Conservation (phyloP, 1,140 invertebrate genomes). For the Zaprionus ornatus region DNA sequence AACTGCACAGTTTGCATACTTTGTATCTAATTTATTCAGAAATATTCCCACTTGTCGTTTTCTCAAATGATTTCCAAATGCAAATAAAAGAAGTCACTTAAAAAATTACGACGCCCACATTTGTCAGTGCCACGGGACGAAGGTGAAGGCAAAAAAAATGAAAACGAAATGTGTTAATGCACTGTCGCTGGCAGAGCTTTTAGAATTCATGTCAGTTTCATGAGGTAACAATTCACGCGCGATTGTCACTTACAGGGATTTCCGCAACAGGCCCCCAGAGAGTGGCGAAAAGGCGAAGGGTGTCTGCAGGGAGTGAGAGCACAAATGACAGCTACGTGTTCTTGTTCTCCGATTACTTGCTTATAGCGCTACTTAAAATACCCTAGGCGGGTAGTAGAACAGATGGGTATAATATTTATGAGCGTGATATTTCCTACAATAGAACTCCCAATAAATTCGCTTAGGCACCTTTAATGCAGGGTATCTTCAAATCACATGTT, state of each 20-base stretch:
- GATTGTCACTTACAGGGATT: constrained; percentile 69
- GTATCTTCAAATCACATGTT: not conserved
- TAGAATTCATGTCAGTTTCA: constrained; percentile 78
- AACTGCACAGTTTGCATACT: not conserved
- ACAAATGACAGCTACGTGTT: constrained; percentile 73
- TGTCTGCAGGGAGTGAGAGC: not conserved
- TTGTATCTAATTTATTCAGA: constrained; percentile 57
- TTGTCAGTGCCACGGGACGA: constrained; percentile 43
- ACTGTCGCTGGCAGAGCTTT: constrained; percentile 61
- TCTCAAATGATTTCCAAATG: constrained; percentile 62
- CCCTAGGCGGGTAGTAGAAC: not conserved
- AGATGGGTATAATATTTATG: not conserved
- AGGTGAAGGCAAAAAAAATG: constrained; percentile 29
- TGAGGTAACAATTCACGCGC: constrained; percentile 69
- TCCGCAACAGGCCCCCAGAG: constrained; percentile 42
- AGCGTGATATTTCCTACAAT: no score
- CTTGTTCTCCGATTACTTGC: constrained; percentile 15
- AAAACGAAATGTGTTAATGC: constrained; percentile 69
- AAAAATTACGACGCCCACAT: constrained; percentile 66
- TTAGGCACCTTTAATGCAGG: not conserved
- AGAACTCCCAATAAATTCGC: no score
- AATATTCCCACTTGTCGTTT: constrained; percentile 55
- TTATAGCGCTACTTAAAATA: not conserved
- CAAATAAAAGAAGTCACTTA: constrained; percentile 77
- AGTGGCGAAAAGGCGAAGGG: not conserved